Evolutionary conservation across 2,797 vertebrate genomes (phyloP), one percentile per base, ranked within the genome.

Genomic region (Channallabes apus): DNA sequence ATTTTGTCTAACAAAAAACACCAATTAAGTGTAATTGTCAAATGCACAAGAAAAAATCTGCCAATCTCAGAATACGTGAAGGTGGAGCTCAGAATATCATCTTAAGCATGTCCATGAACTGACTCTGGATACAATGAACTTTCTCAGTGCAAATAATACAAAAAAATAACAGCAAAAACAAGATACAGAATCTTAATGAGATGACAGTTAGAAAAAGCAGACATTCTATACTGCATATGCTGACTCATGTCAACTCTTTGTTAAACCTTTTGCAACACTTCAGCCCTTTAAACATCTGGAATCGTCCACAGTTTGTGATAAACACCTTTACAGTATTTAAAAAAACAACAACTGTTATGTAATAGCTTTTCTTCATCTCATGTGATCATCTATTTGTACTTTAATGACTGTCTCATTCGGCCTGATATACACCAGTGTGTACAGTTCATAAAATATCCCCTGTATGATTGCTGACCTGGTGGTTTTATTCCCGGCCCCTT

Each of bases 381-480:
- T 62, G 15, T 29, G 17, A 35, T 77, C 46, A 11, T n/a, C 65
- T 76, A 4, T 76, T 76, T 32, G 58, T 65, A 54, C 61, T 77
- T 84, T 83, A 83, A 84, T 77, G 82, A 56, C 38, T 9, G 58
- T 67, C 82, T 56, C 71, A 20, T 77, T 64, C 27, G 9, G 3
- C 14, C 82, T 76, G 82, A 77, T 77, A 62, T 76, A 64, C 81
- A 73, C 35, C 58, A 32, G 82, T 12, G 46, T 77, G 82, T 84
- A 76, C 72, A 77, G 82, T 84, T 84, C 82, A 84, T 84, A 84
- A 84, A 84, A 84, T 32, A 84, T 54, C 61, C 29, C 62, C 71
- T 75, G 61, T 38, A 84, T 84, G 61, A 84, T 84, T 77, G 82
- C 82, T 84, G 82, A 84, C 82, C 82, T 65, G 71, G 82, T 84